A percentile compares a stretch with the other conserved stretches of the same genome.
Evolutionary conservation across 2,888 invertebrate species (phyloP).

Genomic region (Pteria penguin): DNA sequence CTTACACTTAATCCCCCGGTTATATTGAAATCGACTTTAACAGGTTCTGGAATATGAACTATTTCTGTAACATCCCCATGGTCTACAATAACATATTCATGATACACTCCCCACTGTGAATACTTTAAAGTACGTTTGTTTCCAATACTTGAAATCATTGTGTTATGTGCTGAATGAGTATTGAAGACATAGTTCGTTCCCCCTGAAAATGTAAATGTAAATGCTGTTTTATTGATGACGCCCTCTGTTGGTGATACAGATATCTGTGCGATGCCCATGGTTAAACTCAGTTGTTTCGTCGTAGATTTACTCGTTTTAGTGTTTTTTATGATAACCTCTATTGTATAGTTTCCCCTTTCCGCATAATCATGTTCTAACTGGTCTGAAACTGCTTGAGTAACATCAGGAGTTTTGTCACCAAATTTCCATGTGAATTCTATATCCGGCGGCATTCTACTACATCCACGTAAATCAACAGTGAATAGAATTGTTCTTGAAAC

Average conservation of each 20-base stretch:
- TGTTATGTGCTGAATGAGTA: background rate
- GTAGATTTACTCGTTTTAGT: background rate
- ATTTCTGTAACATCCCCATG: slow-evolving; percentile 5
- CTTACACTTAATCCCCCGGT: background rate
- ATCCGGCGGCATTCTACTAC: slow-evolving; percentile 24
- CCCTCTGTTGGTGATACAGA: background rate
- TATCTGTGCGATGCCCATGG: background rate
- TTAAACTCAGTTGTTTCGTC: background rate
- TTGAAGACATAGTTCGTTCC: background rate
- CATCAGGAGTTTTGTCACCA: slow-evolving; percentile 19
- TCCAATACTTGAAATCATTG: background rate
- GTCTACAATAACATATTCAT: background rate
- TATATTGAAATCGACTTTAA: slow-evolving; percentile 20
- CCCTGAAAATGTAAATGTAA: background rate
- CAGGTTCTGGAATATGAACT: slow-evolving; percentile 15
- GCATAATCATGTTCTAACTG: slow-evolving; percentile 28
- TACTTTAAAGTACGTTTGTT: background rate
- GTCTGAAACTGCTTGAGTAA: no score
- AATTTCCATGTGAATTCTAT: slow-evolving; percentile 37
- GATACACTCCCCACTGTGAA: background rate
- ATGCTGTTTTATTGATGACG: background rate
- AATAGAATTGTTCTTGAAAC: slow-evolving; percentile 22
- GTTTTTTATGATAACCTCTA: slow-evolving; percentile 16
- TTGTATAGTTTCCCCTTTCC: slow-evolving; percentile 13
- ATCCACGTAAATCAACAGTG: slow-evolving; percentile 21